Evolutionary conservation across 2,797 vertebrate genomes (phyloP).

Genomic region (Hydrocynus forskahlii): DNA sequence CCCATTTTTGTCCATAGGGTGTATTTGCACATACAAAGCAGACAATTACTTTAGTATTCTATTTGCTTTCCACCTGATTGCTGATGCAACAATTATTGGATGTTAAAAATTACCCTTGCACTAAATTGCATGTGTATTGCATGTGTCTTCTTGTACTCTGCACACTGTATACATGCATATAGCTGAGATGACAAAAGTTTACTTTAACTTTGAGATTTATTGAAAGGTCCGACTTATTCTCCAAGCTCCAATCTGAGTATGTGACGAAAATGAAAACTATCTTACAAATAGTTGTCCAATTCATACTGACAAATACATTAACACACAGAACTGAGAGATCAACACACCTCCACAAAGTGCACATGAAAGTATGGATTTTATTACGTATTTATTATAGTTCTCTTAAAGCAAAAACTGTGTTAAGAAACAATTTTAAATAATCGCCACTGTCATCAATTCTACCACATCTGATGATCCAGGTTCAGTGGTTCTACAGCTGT

Average conservation of each 20-base stretch:
- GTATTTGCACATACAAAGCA: no score
- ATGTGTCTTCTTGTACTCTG: no score
- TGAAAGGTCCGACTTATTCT: not conserved
- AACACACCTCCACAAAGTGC: constrained; percentile 25
- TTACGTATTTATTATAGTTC: not conserved
- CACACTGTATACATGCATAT: no score
- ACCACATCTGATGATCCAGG: constrained; percentile 3
- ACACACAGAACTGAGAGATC: constrained; percentile 8
- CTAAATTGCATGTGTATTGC: no score
- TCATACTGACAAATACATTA: not conserved
- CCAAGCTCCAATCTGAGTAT: not conserved
- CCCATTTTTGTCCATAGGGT: no score
- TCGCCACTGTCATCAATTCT: constrained; percentile 3
- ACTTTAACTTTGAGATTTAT: not conserved
- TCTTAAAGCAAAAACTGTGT: constrained; percentile 25
- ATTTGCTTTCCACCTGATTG: no score
- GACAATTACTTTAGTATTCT: no score
- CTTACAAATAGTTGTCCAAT: not conserved
- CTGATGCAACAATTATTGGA: no score
- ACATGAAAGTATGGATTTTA: constrained; percentile 53
- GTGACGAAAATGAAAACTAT: not conserved
- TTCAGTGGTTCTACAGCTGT: constrained; percentile 28
- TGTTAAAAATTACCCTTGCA: no score
- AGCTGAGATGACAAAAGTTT: no score
- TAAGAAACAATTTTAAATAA: constrained; percentile 26